A percentile compares a stretch with the other conserved stretches of the same genome.
Evolutionary conservation across 2,113 vertebrate species (phyloP).

Genomic region (Perccottus glenii): DNA sequence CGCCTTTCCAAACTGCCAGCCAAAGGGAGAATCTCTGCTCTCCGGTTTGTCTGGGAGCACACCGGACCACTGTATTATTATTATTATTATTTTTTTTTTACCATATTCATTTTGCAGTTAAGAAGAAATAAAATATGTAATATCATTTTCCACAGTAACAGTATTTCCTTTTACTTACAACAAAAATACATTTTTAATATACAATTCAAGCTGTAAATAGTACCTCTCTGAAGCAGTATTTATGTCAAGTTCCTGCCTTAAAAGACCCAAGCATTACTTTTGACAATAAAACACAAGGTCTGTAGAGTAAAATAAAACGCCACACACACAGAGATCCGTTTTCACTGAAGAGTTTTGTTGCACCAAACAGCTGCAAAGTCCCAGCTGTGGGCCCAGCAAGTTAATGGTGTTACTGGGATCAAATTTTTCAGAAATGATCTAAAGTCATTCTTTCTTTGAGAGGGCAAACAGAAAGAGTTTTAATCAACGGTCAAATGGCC

Average conservation of each 20-base stretch:
- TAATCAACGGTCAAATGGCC: conserved; percentile 36
- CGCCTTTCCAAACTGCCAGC: conserved; percentile 35
- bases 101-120: conserved; percentile 17
- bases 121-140: neutral
- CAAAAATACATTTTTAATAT: neutral
- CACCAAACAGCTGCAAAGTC: conserved; percentile 1
- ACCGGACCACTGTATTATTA: conserved; percentile 13
- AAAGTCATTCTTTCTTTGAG: neutral
- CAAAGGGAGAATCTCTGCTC: conserved; percentile 18
- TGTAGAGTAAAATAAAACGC: conserved; percentile 5
- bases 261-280: neutral
- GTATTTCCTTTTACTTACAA: neutral
- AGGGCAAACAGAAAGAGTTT: conserved; percentile 32
- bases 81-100: conserved; percentile 28
- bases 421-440: conserved; percentile 6
- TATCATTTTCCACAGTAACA: neutral
- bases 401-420: neutral
- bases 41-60: conserved; percentile 25
- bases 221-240: neutral
- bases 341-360: conserved; percentile 5
- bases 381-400: conserved; percentile 8
- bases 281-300: neutral
- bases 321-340: conserved; percentile 1
- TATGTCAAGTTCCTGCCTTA: neutral
- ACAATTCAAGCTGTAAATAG: neutral